Percentiles rank a stretch among this genome's conserved stretches.
Evolutionary conservation across 2,888 invertebrate species (phyloP).

Genomic region (Drosophila longiperda): DNA sequence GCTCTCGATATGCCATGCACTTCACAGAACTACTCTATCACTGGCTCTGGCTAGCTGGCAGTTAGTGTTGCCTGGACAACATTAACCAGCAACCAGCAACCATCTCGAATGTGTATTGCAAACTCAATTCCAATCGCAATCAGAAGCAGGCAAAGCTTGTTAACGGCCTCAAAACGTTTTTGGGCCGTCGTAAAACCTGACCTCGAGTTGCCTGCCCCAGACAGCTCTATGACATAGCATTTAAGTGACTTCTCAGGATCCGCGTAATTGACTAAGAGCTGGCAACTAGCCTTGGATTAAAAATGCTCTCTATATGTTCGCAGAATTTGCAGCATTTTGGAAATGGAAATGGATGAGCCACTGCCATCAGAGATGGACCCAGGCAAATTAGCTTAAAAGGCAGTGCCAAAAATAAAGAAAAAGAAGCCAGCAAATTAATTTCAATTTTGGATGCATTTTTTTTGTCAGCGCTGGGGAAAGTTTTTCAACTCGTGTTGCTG

Average conservation of each 20-base stretch:
- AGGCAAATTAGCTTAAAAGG: conserved; percentile 71
- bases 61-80: conserved; percentile 67
- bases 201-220: conserved; percentile 8
- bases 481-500: conserved; percentile 32
- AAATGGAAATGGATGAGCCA: conserved; percentile 18
- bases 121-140: conserved; percentile 30
- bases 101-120: conserved; percentile 30
- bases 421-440: conserved; percentile 67
- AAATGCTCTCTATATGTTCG: conserved; percentile 54
- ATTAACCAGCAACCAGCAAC: conserved; percentile 52
- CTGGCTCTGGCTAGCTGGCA: conserved; percentile 1
- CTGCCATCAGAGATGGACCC: conserved; percentile 38
- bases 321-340: conserved; percentile 8
- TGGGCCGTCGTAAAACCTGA: conserved; percentile 19
- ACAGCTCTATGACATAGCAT: conserved; percentile 27
- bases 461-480: conserved; percentile 26
- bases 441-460: conserved; percentile 40
- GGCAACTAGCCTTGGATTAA: conserved; percentile 43
- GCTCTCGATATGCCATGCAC: conserved; percentile 65
- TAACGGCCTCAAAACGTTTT: conserved; percentile 48
- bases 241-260: conserved; percentile 42
- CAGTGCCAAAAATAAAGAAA: conserved; percentile 37
- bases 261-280: conserved; percentile 8
- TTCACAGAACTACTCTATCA: neutral
- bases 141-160: conserved; percentile 43